A percentile compares a stretch with the other conserved stretches of the same genome.
Evolutionary conservation across 2,113 vertebrate genomes (phyloP).

Genomic region (Cephalopholis sonnerati): DNA sequence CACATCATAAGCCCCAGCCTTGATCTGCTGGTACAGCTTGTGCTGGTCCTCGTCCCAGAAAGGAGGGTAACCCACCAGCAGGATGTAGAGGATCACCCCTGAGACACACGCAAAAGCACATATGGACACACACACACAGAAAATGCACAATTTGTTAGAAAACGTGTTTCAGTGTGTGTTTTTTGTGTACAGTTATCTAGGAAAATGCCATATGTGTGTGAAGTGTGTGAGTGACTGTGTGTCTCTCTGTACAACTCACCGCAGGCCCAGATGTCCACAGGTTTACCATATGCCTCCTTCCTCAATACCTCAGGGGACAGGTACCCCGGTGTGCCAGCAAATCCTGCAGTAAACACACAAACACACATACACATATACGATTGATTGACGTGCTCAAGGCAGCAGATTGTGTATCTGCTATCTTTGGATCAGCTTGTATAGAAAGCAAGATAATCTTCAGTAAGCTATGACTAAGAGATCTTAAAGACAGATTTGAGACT

Average conservation of each 20-base stretch:
- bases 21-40: slow-evolving; percentile 99
- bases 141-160: slow-evolving; percentile 7
- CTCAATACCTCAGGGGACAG: slow-evolving; percentile 94
- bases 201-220: slow-evolving; percentile 18
- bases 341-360: slow-evolving; percentile 81
- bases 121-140: slow-evolving; percentile 18
- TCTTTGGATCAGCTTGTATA: slow-evolving; percentile 7
- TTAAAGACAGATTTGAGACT: slow-evolving; percentile 18
- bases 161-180: slow-evolving; percentile 15
- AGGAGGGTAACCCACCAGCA: slow-evolving; percentile 97
- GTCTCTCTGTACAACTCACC: slow-evolving; percentile 83
- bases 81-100: slow-evolving; percentile 98
- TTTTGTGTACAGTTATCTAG: slow-evolving; percentile 22
- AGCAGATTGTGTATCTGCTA: slow-evolving; percentile 10
- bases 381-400: slow-evolving; percentile 27
- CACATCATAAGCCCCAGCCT: slow-evolving; percentile 97
- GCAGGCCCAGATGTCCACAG: slow-evolving; percentile 99
- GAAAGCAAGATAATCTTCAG: slow-evolving; percentile 16
- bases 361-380: neutral
- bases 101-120: slow-evolving; percentile 66
- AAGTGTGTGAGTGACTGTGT: slow-evolving; percentile 20
- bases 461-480: neutral
- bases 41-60: slow-evolving; percentile 99
- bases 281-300: slow-evolving; percentile 98
- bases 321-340: slow-evolving; percentile 93